phyloP scores from a whole-genome alignment of 1,140 invertebrate genomes.

The Cherax quadricarinatus region DNA sequence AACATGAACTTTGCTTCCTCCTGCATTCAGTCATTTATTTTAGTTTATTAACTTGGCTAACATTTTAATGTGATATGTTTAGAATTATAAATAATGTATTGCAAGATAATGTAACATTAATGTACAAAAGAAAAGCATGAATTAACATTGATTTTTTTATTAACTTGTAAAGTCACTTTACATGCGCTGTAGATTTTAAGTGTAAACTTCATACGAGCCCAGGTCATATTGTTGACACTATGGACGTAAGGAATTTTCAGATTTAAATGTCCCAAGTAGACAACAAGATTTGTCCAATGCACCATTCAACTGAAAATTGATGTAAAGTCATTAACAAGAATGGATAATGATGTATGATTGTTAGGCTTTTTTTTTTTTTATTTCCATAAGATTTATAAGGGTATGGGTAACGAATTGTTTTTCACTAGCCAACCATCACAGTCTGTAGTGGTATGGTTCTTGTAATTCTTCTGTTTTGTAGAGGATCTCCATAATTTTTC shows the following conservation, averaged over 20 bases:
- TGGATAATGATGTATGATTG: too few relatives aligned
- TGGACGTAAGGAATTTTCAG: not conserved
- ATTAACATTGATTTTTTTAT: not conserved
- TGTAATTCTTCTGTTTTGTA: not conserved
- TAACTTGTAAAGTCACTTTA: not conserved
- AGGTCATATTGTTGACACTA: not conserved
- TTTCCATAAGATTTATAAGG: too few relatives aligned
- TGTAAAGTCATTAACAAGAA: not conserved
- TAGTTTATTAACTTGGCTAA: not conserved
- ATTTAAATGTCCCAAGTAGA: not conserved
- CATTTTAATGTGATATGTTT: not conserved
- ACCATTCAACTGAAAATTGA: not conserved
- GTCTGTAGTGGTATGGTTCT: not conserved
- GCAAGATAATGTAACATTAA: not conserved
- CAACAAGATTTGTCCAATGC: not conserved
- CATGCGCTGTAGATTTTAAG: not conserved
- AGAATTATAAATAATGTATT: not conserved
- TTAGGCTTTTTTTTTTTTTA: too few relatives aligned
- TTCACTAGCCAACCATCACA: not conserved
- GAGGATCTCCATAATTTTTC: not conserved
- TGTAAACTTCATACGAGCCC: not conserved
- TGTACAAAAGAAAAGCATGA: conserved; percentile 8
- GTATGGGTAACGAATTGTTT: not conserved
- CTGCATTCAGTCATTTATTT: not conserved
- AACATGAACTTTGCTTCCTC: not conserved